These are phyloP conservation scores for Falco punctatus DNA, from an alignment of 2,113 vertebrate genomes.

Conservation along the genomic window DNA sequence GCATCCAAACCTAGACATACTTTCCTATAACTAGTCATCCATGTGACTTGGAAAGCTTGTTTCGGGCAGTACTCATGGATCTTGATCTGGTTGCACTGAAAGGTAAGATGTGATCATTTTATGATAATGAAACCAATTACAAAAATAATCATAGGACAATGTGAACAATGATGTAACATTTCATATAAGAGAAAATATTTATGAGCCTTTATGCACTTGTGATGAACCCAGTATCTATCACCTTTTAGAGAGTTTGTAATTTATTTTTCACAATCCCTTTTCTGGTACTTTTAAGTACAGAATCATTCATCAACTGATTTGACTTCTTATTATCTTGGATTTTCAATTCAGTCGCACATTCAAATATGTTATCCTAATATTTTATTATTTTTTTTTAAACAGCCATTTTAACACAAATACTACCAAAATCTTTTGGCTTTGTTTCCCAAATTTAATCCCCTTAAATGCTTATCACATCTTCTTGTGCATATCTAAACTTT, in stretches of 20 bases:
- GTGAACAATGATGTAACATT: neutral
- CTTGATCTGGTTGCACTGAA: neutral
- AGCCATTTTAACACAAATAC: neutral
- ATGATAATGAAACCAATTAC: neutral
- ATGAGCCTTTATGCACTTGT: neutral
- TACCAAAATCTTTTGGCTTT: neutral
- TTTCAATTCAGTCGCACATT: neutral
- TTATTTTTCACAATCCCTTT: neutral
- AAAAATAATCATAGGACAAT: neutral
- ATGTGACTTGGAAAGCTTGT: neutral
- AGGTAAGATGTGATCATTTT: neutral
- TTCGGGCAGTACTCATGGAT: neutral
- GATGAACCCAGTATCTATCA: neutral
- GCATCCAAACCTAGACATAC: neutral
- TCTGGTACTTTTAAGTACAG: neutral
- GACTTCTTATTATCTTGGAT: neutral
- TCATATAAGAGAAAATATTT: neutral
- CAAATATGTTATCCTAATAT: neutral
- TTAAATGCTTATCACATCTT: neutral
- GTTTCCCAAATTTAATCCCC: neutral
- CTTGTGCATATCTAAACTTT: neutral
- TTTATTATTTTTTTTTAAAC: neutral
- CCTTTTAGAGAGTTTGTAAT: neutral
- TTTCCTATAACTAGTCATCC: neutral
- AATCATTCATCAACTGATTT: neutral